A percentile compares a stretch with the other conserved stretches of the same genome.
Evolutionary conservation across 2,888 invertebrate species (phyloP).

Genomic region (Pollenia angustigena): DNA sequence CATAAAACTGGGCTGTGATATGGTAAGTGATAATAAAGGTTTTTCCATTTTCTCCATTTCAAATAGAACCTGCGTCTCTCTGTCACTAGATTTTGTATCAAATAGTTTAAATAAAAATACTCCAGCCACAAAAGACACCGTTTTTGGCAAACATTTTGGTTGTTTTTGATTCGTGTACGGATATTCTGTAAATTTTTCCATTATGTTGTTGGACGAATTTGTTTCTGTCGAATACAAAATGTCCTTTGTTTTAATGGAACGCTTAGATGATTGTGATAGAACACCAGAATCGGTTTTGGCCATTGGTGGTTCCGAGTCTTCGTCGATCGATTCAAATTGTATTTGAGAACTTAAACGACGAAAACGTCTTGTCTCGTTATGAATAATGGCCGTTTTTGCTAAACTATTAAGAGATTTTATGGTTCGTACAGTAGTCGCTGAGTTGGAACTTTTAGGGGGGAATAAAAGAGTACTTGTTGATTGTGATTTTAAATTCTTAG

Average conservation of each 20-base stretch:
- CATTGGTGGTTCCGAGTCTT: slow-evolving; percentile 68
- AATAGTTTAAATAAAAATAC: slow-evolving; percentile 80
- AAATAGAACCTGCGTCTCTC: neutral
- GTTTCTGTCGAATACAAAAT: neutral
- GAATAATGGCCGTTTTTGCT: slow-evolving; percentile 11
- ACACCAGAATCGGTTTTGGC: slow-evolving; percentile 75
- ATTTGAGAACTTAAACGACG: slow-evolving; percentile 59
- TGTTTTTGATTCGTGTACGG: neutral
- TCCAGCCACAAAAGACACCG: slow-evolving; percentile 82
- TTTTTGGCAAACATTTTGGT: slow-evolving; percentile 77
- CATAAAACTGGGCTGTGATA: slow-evolving; percentile 83
- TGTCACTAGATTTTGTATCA: slow-evolving; percentile 70
- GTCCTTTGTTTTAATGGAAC: slow-evolving; percentile 37
- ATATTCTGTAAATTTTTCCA: slow-evolving; percentile 40
- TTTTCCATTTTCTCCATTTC: slow-evolving; percentile 39
- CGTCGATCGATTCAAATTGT: slow-evolving; percentile 74
- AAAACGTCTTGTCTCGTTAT: slow-evolving; percentile 37
- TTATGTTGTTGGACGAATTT: slow-evolving; percentile 21
- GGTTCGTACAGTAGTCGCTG: slow-evolving; percentile 32
- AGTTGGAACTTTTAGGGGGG: slow-evolving; percentile 19
- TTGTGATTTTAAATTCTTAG: neutral
- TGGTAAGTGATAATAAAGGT: slow-evolving; percentile 78
- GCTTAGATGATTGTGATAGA: slow-evolving; percentile 60
- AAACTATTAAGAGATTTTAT: slow-evolving; percentile 37
- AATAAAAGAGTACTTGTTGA: slow-evolving; percentile 7